phyloP scores from a whole-genome alignment of 2,888 invertebrate species.

The Drosophila nr. perissopoda region DNA sequence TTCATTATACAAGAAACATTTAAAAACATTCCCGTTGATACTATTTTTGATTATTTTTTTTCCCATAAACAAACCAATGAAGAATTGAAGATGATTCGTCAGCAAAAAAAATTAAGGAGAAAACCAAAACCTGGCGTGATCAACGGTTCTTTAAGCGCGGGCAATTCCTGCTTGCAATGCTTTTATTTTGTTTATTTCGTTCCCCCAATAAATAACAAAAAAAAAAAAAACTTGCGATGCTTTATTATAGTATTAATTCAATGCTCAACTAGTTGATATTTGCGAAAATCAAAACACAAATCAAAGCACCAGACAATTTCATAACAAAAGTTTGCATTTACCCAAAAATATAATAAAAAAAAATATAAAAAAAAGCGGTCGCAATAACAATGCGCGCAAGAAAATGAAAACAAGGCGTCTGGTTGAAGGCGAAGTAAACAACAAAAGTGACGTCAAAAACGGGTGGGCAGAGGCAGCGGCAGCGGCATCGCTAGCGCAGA shows the following conservation, averaged over 20 bases:
- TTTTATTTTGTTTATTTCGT: conserved; percentile 8
- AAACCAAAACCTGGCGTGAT: neutral
- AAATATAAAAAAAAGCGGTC: conserved; percentile 34
- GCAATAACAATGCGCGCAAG: conserved; percentile 53
- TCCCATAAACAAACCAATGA: conserved; percentile 7
- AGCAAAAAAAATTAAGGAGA: conserved; percentile 7
- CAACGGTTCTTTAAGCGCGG: conserved; percentile 24
- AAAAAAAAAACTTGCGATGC: neutral
- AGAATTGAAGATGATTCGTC: conserved; percentile 39
- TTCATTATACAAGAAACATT: conserved; percentile 2
- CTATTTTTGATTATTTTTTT: neutral
- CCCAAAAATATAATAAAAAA: conserved; percentile 19
- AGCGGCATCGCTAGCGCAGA: conserved; percentile 6
- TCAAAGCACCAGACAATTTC: conserved; percentile 74
- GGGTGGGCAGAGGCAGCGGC: conserved; percentile 19
- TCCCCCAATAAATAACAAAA: conserved; percentile 19
- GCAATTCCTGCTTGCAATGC: conserved; percentile 12
- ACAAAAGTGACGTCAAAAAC: conserved; percentile 81
- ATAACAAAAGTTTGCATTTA: conserved; percentile 75
- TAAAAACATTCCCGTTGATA: conserved; percentile 26
- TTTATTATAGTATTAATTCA: conserved; percentile 27
- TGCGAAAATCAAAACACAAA: conserved; percentile 58
- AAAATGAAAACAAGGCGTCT: conserved; percentile 69
- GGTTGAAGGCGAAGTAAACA: conserved; percentile 67
- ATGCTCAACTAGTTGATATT: conserved; percentile 58